Conservation (phyloP, 2,888 invertebrate genomes). For the Thysanoteuthis rhombus region DNA sequence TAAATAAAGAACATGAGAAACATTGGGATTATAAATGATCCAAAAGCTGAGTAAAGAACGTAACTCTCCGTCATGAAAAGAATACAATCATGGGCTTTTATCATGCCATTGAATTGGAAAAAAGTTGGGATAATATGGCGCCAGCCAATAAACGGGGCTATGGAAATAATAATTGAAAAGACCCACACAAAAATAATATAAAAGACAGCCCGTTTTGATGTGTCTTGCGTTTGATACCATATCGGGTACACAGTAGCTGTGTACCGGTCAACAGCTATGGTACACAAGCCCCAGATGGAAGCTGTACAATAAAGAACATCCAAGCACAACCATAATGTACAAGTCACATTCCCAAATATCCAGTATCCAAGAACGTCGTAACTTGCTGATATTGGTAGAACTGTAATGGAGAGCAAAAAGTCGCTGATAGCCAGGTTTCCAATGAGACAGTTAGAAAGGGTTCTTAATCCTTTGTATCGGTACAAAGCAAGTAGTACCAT, state of each 20-base stretch:
- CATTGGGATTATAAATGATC: conserved; percentile 67
- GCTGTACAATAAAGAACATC: conserved; percentile 68
- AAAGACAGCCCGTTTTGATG: conserved; percentile 59
- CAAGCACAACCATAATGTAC: conserved; percentile 62
- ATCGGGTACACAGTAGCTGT: conserved; percentile 68
- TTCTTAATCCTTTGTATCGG: conserved; percentile 59
- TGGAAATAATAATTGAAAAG: conserved; percentile 64
- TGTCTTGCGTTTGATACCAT: conserved; percentile 65
- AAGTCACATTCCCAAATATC: conserved; percentile 65
- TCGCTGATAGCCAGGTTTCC: conserved; percentile 68
- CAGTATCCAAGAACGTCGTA: conserved; percentile 66
- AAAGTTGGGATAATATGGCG: conserved; percentile 57
- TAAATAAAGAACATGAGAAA: conserved; percentile 65
- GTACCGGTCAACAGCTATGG: conserved; percentile 67
- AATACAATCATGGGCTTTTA: conserved; percentile 60
- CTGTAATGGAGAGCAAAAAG: conserved; percentile 65
- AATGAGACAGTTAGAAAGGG: conserved; percentile 68
- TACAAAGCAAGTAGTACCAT: conserved; percentile 64
- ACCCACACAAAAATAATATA: conserved; percentile 67
- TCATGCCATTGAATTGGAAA: conserved; percentile 49
- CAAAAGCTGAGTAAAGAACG: conserved; percentile 66
- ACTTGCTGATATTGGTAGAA: conserved; percentile 65
- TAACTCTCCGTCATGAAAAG: conserved; percentile 64
- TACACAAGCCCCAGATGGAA: conserved; percentile 68
- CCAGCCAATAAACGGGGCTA: conserved; percentile 66